phyloP scores from a whole-genome alignment of 1,140 invertebrate species.

The Oreohelix idahoensis region DNA sequence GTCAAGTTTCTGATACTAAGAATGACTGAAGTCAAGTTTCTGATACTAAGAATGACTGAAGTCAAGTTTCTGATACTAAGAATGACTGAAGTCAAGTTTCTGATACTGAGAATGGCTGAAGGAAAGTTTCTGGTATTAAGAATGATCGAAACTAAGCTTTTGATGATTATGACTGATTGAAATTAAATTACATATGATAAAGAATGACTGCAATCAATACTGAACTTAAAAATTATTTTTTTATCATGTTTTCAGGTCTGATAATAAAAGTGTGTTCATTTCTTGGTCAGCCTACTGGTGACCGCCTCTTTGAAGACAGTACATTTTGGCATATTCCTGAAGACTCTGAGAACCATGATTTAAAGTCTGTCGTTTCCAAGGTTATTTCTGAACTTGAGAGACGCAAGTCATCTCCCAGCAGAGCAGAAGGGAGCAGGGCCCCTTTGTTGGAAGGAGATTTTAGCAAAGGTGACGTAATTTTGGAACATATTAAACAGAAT shows the following conservation, averaged over 20 bases:
- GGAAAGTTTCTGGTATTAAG: too few relatives aligned
- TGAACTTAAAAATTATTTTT: too few relatives aligned
- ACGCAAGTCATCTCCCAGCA: neutral
- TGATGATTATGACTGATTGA: too few relatives aligned
- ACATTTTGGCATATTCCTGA: constrained; percentile 60
- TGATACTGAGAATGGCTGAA: too few relatives aligned
- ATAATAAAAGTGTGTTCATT: constrained; percentile 55
- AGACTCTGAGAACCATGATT: constrained; percentile 47
- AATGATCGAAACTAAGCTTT: too few relatives aligned
- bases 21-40: too few relatives aligned
- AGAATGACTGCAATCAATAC: too few relatives aligned
- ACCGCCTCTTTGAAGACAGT: constrained; percentile 59
- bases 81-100: too few relatives aligned
- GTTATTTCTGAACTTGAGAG: constrained; percentile 9
- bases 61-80: too few relatives aligned
- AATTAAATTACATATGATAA: too few relatives aligned
- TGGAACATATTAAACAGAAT: neutral
- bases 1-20: too few relatives aligned
- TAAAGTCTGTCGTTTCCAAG: constrained; percentile 45
- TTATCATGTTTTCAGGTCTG: constrained; percentile 39
- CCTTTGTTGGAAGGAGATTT: constrained; percentile 11
- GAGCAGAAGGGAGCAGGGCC: neutral
- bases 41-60: too few relatives aligned
- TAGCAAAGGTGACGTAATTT: neutral
- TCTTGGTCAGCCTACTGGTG: constrained; percentile 53